Base-by-base conservation (phyloP, 2,888 invertebrate genomes). In the Coleophora deauratella region DNA sequence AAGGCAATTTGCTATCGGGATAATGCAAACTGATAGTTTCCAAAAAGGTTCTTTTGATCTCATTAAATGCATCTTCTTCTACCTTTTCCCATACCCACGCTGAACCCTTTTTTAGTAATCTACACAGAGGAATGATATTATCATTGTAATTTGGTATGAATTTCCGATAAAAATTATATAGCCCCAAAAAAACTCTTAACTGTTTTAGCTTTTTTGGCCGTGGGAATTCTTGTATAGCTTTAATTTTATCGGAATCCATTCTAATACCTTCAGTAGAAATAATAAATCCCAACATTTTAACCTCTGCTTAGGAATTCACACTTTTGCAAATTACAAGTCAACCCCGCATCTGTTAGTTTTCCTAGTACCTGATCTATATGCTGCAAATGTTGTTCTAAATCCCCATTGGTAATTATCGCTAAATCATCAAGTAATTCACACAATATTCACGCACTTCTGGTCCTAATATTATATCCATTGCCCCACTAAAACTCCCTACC, bases 181-280 rank as follows among this genome's bases (percentile, higher is more conserved):
- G 28, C 0, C 47, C 41, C 21, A 41, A 39, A 41, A 35, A 52
- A 32, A 43, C 63, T 32, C 60, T 49, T 3, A 63, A 35, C 33
- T 62, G 46, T 41, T 48, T 55, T 1, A 30, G 13, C 10, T 15
- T 37, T 14, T 31, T 42, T 1, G 42, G 42, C 1, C 4, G 10
- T 9, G 52, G 47, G 41, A 61, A 63, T 9, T 57, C 41, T 27
- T 33, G 12, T 13, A 66, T 60, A 0, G 51, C 47, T 12, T 54
- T 38, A 1, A 54, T 35, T 21, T 52, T 44, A 33, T 50, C 44
- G 6, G 41, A 30, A 10, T 44, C 41, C 31, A 34, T 45, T 11
- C 33, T 12, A 9, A 49, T 38, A 3, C 45, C 43, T 1, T 42
- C 27, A 1, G 45, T 35, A 0, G 37, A 32, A 4, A 49, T 34